A percentile compares a stretch with the other conserved stretches of the same genome.
Evolutionary conservation across 1,140 invertebrate species (phyloP).

Genomic region (Brachionus asplanchnoidis): DNA sequence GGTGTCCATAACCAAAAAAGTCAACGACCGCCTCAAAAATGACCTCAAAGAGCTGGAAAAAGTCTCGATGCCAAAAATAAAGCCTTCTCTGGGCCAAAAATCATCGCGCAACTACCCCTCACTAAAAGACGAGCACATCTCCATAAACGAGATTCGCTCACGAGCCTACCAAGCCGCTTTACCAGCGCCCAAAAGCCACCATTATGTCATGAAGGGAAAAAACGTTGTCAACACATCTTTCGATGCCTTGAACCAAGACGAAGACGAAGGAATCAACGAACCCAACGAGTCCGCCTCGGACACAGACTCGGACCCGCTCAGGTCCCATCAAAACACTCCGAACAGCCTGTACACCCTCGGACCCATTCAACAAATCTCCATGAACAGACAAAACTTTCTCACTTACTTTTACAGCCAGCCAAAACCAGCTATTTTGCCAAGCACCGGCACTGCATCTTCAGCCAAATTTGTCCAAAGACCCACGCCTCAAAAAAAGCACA

Average conservation of each 20-base stretch:
- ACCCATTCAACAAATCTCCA: neutral
- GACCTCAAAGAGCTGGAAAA: conserved; percentile 17
- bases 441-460: neutral
- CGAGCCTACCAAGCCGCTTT: neutral
- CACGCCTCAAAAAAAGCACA: conserved; percentile 12
- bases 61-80: conserved; percentile 11
- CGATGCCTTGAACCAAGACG: neutral
- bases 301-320: neutral
- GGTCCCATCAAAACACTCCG: conserved; percentile 19
- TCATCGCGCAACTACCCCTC: neutral
- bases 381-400: neutral
- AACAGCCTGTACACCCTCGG: neutral
- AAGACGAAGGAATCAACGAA: conserved; percentile 29
- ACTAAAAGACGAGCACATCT: neutral
- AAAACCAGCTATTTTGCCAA: conserved; percentile 16
- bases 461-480: conserved; percentile 16
- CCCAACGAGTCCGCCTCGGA: neutral
- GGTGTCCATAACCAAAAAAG: neutral
- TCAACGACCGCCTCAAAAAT: neutral
- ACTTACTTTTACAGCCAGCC: conserved; percentile 14
- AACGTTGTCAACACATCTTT: neutral
- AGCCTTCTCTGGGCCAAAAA: neutral
- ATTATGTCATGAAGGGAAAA: conserved; percentile 5
- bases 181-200: neutral
- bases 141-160: neutral